Conservation (phyloP, 2,797 vertebrate genomes). For the Prionace glauca region DNA sequence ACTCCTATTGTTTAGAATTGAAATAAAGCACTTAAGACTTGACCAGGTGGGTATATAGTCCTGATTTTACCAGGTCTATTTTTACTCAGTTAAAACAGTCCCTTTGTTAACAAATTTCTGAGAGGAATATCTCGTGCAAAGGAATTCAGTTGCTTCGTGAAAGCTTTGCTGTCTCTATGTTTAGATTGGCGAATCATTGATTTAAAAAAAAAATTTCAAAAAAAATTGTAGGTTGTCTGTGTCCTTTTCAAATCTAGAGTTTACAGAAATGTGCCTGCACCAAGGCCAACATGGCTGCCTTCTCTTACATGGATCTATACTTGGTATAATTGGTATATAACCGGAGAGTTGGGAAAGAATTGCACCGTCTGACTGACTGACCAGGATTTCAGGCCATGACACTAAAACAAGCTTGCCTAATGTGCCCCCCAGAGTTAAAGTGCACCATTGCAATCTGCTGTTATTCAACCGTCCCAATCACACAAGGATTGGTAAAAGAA, state of each 20-base stretch:
- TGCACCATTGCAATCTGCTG: not conserved
- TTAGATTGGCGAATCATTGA: not conserved
- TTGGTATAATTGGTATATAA: not conserved
- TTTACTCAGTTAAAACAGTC: not conserved
- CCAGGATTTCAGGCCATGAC: not conserved
- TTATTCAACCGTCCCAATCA: no score
- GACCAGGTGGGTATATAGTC: not conserved
- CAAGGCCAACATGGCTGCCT: not conserved
- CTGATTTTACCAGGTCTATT: not conserved
- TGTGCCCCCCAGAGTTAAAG: no score
- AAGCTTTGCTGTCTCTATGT: not conserved
- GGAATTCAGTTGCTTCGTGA: not conserved
- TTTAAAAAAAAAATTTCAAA: not conserved
- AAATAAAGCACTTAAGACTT: not conserved
- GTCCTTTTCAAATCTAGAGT: not conserved
- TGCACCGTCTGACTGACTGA: not conserved
- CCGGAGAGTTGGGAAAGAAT: not conserved
- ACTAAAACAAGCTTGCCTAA: not conserved
- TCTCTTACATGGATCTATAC: not conserved
- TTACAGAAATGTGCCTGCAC: not conserved
- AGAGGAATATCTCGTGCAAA: not conserved
- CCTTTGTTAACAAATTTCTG: not conserved
- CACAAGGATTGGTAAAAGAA: no score
- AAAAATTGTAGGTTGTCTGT: not conserved
- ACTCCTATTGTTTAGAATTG: not conserved